Base-by-base conservation (phyloP, 2,888 invertebrate species). In the Andricus curvator region DNA sequence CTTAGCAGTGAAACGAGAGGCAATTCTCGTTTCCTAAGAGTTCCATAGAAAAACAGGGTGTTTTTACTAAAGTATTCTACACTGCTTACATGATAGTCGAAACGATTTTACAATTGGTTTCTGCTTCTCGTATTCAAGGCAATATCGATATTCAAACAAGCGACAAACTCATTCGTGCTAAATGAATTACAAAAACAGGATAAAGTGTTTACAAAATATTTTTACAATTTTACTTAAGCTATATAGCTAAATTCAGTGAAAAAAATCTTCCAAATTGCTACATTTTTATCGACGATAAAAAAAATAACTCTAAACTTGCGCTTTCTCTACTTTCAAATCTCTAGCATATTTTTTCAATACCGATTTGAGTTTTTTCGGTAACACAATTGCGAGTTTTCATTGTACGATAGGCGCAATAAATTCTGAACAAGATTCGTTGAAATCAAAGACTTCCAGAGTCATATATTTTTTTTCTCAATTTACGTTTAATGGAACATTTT, bases 131-230 rank as follows among this genome's bases (percentile, higher is more conserved):
- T 74, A 56, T 56, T 74, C 74, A 74, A 74, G 74, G 74, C 74
- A 74, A 56, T 74, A 74, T 74, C 29, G 56, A 74, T 74, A 68
- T 68, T 41, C 33, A 56, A 56, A 51, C 29, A 56, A 33, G 48
- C 17, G 80, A 77, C 20, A n/a, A 48, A 64, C 25, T n/a, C 5
- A 51, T 78, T 74, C 25, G 44, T 65, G 37, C 15, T 56, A 48
- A 60, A 62, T 41, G 41, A 81, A n/a, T 22, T 67, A 80, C 80
- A 67, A 76, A 70, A 25, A 78, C 60, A 78, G 60, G 20, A 78
- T 65, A 66, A 80, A 17, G 74, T 66, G 48, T 68, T 70, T 74
- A 56, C 33, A 74, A 81, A 78, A 80, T 64, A 78, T 70, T 70
- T 77, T 44, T 64, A 77, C 56, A 77, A 77, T 77, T 64, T 33